Base-by-base conservation (phyloP, 2,113 vertebrate species). In the Ailurus styani region DNA sequence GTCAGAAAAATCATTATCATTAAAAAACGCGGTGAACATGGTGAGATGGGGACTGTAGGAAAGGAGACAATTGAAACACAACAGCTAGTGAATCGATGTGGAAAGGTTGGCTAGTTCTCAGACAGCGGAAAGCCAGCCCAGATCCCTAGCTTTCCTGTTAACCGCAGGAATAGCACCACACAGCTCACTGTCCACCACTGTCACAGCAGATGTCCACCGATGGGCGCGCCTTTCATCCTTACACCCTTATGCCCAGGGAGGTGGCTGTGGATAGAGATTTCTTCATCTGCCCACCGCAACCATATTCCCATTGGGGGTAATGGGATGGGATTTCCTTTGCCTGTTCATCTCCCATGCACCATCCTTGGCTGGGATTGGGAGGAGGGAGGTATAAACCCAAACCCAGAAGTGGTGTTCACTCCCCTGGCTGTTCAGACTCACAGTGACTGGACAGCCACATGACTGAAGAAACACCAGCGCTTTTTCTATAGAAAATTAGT, bases 121-220 rank as follows among this genome's bases (percentile, higher is more conserved):
- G 47, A 34, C 7, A 27, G 8, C 5, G 0, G 66, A 18, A 42
- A 62, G 60, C 47, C n/a, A 18, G 23, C 50, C 23, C 8, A 8
- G 25, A 54, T 10, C 5, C 55, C 4, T 6, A 15, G 17, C 34
- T 34, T 29, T 7, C 14, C 6, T 3, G n/a, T 42, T 0, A 50
- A 0, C 72, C 13, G 5, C 7, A 3, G 57, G 18, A 9, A 66
- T 6, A 66, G 62, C 7, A 12, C 2, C 10, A 42, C 42, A 1
- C 68, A 10, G 34, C 10, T 15, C 27, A 52, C 20, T 2, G 20
- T 21, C 18, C 2, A 20, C 0, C 21, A 50, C 50, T 50, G 50
- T 50, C n/a, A 0, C 3, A 3, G 4, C 1, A 54, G 14, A 5
- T 1, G 3, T 47, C 7, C 17, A 0, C 7, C 17, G 7, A 1